Evolutionary conservation across 2,888 invertebrate genomes (phyloP).

Genomic region (Nasonia oneida): DNA sequence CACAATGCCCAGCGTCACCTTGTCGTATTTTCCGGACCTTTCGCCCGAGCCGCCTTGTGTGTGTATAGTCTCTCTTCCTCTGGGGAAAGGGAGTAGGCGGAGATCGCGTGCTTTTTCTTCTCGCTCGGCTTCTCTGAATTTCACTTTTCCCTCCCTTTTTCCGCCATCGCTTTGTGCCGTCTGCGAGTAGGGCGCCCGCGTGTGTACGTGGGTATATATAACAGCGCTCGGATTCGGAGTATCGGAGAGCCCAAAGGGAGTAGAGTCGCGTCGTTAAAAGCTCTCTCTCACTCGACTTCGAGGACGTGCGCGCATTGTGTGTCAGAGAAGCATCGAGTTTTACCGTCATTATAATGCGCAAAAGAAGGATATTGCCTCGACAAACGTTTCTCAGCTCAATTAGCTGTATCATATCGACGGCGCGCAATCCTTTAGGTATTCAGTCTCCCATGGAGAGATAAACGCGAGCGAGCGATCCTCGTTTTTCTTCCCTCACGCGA

Average conservation of each 20-base stretch:
- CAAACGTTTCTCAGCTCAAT: not conserved
- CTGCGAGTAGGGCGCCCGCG: not conserved
- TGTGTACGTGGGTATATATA: not conserved
- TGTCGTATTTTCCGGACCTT: conserved; percentile 32
- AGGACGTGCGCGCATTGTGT: not conserved
- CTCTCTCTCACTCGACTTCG: not conserved
- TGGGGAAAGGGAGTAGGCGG: not conserved
- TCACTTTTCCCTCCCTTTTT: not conserved
- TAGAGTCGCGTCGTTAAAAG: not conserved
- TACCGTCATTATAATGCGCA: not conserved
- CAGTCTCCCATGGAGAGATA: conserved; percentile 30
- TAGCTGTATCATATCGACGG: not conserved
- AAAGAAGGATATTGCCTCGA: not conserved
- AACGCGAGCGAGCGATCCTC: not conserved
- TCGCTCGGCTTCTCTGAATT: not conserved
- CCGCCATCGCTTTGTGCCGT: not conserved
- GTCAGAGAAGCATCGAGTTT: not conserved
- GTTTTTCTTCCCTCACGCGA: not conserved
- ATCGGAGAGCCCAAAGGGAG: not conserved
- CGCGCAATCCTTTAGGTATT: conserved; percentile 36
- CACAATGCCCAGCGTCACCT: conserved; percentile 57
- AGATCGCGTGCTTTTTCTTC: not conserved
- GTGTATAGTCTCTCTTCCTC: conserved; percentile 1
- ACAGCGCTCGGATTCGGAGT: not conserved
- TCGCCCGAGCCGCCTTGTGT: not conserved